Evolutionary conservation across 2,888 invertebrate species (phyloP).

Genomic region (Fabriciana adippe): DNA sequence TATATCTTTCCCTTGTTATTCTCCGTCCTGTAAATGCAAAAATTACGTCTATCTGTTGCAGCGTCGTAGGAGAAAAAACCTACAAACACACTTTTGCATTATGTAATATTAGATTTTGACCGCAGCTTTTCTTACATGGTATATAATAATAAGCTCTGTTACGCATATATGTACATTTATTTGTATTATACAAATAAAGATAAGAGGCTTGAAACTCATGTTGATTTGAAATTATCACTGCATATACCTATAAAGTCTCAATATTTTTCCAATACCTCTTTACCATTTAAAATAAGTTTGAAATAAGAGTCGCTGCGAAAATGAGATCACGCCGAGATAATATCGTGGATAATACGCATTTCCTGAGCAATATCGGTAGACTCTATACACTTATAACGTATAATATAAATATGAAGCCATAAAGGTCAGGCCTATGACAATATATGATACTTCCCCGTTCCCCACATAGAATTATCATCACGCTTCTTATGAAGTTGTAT

Average conservation of each 20-base stretch:
- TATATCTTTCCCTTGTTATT: too few species aligned
- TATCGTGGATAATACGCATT: conserved; percentile 47
- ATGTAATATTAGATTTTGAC: too few species aligned
- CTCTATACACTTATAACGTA: conserved; percentile 20
- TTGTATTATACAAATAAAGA: not conserved
- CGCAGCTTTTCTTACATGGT: too few species aligned
- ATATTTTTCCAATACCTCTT: not conserved
- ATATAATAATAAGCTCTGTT: too few species aligned
- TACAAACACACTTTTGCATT: too few species aligned
- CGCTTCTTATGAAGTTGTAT: conserved; percentile 4
- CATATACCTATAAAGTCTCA: not conserved
- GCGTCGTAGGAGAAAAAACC: too few species aligned
- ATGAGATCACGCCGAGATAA: conserved; percentile 52
- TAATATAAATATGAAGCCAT: conserved; percentile 2
- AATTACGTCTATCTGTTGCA: too few species aligned
- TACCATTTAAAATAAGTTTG: conserved; percentile 5
- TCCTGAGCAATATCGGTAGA: conserved; percentile 30
- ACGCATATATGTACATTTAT: not conserved
- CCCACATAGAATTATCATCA: conserved; percentile 3
- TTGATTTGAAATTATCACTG: too few species aligned
- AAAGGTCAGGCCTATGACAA: conserved; percentile 19
- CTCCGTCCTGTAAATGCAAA: too few species aligned
- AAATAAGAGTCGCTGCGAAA: conserved; percentile 43
- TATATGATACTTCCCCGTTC: conserved; percentile 6
- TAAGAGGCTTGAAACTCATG: too few species aligned